Evolutionary conservation across 2,797 vertebrate species (phyloP), one percentile per base, ranked within the genome.

Genomic region (Diglossa cyanea): DNA sequence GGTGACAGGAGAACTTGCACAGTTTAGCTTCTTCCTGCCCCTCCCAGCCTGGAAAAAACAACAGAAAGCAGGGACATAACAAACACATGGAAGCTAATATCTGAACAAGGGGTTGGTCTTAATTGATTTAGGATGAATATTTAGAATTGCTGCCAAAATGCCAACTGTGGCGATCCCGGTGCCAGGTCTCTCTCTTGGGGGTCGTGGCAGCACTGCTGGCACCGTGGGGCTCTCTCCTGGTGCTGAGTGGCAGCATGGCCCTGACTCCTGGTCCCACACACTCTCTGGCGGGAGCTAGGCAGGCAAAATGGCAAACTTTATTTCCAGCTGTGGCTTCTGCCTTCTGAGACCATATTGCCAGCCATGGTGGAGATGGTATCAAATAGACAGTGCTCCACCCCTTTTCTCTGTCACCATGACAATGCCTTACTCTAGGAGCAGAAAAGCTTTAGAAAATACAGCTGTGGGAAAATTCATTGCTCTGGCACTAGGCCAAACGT

Each of bases 121-220:
- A 33, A 33, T 55, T 16, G 14, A 33, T 55, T 33, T 33, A 16
- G 21, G 54, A 16, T 55, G 14, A 55, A 16, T 55, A 24, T 23
- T 55, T 24, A 16, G n/a, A 33, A 16, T 55, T 33, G 25, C 20
- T 68, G 39, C 33, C 11, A 39, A 6, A 20, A 45, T 39, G 33
- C 33, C 0, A 0, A 2, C 24, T 33, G 40, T 25, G 16, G 6
- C 0, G 0, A 18, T 53, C 33, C 28, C 2, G 1, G 54, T 55
- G 54, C 54, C n/a, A 16, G 21, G 14, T 9, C n/a, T 55, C 11
- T 47, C 6, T 60, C 39, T 9, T 3, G 8, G 18, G 31, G 7
- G 19, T 44, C 0, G 2, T 17, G 31, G 18, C 2, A 60, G 57
- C 35, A 7, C 8, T 12, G 2, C 31, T 40, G 66, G 33, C 37